Percentiles rank a stretch among this genome's conserved stretches.
Conservation (phyloP, 2,797 vertebrate species). For the Vultur gryphus region DNA sequence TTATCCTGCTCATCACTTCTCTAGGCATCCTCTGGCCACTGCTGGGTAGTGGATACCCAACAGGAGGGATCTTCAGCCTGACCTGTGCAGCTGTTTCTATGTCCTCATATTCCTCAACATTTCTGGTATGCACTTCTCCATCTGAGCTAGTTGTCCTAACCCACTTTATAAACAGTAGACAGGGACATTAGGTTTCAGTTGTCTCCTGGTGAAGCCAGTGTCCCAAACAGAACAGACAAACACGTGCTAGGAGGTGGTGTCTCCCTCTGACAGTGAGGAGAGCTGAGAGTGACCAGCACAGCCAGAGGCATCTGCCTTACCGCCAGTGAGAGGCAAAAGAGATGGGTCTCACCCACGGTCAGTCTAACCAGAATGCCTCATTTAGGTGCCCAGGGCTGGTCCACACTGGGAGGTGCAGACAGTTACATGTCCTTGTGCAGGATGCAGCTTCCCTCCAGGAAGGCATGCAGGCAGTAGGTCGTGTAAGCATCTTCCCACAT, state of each 20-base stretch:
- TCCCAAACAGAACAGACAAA: neutral
- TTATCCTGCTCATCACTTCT: neutral
- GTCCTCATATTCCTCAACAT: neutral
- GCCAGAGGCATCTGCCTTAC: neutral
- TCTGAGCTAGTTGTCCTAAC: neutral
- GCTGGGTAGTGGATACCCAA: neutral
- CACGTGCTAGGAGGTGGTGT: neutral
- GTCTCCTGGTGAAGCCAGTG: neutral
- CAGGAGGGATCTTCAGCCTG: neutral
- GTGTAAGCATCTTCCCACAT: neutral
- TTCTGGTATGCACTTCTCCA: neutral
- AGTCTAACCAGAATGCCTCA: neutral
- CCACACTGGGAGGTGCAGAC: neutral
- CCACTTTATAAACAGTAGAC: neutral
- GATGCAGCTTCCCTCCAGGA: neutral
- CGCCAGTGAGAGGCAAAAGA: neutral
- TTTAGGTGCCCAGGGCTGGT: accelerated
- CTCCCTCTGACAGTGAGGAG: neutral
- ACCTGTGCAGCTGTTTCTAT: neutral
- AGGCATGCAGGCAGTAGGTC: neutral
- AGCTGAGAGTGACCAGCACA: neutral
- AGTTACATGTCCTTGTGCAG: neutral
- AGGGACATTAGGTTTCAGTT: neutral
- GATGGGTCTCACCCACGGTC: neutral
- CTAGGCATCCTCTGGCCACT: neutral